Evolutionary conservation across 2,888 invertebrate genomes (phyloP), one percentile per base, ranked within the genome.

Genomic region (Ametastegia equiseti): DNA sequence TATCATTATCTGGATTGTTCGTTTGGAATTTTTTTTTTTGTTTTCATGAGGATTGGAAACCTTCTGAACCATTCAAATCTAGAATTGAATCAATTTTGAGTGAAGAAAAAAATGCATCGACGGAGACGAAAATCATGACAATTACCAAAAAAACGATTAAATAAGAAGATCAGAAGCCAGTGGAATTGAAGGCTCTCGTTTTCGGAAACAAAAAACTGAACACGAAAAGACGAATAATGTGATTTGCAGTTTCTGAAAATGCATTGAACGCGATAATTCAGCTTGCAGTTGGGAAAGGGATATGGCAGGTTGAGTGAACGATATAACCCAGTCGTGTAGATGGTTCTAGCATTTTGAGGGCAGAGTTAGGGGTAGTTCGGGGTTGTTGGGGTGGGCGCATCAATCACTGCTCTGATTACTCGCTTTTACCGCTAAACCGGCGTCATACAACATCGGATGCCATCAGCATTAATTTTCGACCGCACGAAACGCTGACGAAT

Each of bases 381-480:
- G 50, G 50, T 27, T n/a, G 19, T 19, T 11, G 75, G 69, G 63
- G 82, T 81, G 81, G 57, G 81, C 11, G 82, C 85, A 85, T 85
- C 85, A 85, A 85, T 85, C 85, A 85, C 82, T 80, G 71, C 83
- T 84, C 83, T 85, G 85, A 85, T 85, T 85, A 85, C 83, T 81
- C 85, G 85, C 84, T 85, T 85, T 85, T 85, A 85, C 84, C 85
- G 85, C 84, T 84, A 85, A 85, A 84, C 84, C 84, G 82, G 81
- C 82, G 81, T 81, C 83, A 84, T 81, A 85, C 83, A 83, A 85
- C 83, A 85, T 81, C 81, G 54, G 69, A 83, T 83, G 84, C 84
- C 84, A 84, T 83, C 85, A 82, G 85, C 85, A 84, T 85, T 85
- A 85, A 85, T 85, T 85, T 85, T 85, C 85, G 84, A 81, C 85